These are phyloP conservation scores for Oreochromis tanganicae DNA, from an alignment of 2,113 vertebrate species.

Conservation along the genomic window DNA sequence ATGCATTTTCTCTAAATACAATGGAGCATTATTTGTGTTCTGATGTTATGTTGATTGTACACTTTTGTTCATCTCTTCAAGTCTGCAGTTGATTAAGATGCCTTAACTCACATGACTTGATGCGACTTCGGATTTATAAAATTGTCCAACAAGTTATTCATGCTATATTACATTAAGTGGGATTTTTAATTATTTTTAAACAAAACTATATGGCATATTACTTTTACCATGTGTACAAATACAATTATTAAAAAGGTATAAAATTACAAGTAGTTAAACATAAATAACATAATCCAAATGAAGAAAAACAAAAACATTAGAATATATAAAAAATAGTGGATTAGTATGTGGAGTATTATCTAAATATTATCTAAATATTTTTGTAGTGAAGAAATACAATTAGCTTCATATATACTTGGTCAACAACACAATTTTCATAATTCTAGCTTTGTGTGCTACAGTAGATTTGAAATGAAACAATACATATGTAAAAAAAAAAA, in stretches of 20 bases:
- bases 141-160: not conserved
- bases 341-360: not conserved
- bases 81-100: not conserved
- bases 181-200: not conserved
- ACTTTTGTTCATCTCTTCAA: not conserved
- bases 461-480: not conserved
- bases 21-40: not conserved
- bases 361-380: not conserved
- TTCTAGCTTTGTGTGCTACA: not conserved
- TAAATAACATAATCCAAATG: not conserved
- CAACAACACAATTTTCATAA: not conserved
- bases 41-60: not conserved
- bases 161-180: not conserved
- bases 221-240: not conserved
- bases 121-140: not conserved
- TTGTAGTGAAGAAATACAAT: not conserved
- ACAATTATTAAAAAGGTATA: not conserved
- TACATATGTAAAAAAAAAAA: not conserved
- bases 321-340: not conserved
- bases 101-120: not conserved
- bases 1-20: not conserved
- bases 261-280: not conserved
- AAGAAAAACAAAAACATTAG: not conserved
- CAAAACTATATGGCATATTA: not conserved
- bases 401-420: not conserved